phyloP scores from a whole-genome alignment of 1,140 invertebrate species.

The Thaumatotibia leucotreta region DNA sequence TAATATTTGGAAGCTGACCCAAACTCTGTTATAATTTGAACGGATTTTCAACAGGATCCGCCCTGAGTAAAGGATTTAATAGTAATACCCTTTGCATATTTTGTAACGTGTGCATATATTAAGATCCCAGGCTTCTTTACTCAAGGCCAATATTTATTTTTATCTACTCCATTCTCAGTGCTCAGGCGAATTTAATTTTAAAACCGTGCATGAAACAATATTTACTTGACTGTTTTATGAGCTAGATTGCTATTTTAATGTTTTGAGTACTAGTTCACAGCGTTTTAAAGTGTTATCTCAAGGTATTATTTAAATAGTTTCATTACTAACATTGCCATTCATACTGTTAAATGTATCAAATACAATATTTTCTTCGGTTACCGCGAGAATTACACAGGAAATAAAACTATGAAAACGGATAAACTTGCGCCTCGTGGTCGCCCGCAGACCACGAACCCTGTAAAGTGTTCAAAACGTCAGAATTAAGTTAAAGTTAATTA shows the following conservation, averaged over 20 bases:
- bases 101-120: slow-evolving; percentile 11
- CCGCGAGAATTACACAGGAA: no score
- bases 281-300: neutral
- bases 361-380: no score
- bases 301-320: neutral
- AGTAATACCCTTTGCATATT: slow-evolving; percentile 13
- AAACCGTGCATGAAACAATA: neutral
- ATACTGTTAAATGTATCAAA: no score
- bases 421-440: no score
- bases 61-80: slow-evolving; percentile 13
- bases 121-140: neutral
- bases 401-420: no score
- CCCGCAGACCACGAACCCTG: no score
- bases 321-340: no score
- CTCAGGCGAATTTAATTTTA: neutral
- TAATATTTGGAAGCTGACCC: slow-evolving; percentile 3
- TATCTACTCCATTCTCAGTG: neutral
- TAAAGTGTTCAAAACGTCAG: no score
- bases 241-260: neutral
- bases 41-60: neutral
- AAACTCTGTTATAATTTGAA: neutral
- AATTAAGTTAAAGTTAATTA: no score
- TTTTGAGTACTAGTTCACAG: neutral
- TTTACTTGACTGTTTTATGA: neutral
- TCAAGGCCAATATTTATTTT: neutral